These are phyloP conservation scores for Neoscelio sp. DNA, from an alignment of 2,888 invertebrate species.

Conservation along the genomic window DNA sequence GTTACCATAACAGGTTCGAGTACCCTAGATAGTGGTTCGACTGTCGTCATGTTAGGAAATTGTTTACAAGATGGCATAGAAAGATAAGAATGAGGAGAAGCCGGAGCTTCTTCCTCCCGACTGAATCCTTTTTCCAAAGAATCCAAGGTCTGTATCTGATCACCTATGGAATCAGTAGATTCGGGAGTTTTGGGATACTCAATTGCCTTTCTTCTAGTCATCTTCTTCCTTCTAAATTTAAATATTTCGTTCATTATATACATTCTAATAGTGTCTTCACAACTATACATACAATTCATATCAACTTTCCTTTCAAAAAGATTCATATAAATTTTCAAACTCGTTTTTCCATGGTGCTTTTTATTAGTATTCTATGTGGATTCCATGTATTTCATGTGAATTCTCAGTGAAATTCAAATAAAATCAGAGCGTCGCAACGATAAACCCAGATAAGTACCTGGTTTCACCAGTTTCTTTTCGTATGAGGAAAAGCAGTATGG, in stretches of 20 bases:
- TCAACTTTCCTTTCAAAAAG: too few relatives aligned
- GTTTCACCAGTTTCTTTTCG: too few relatives aligned
- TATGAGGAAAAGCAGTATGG: too few relatives aligned
- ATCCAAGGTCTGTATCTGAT: conserved; percentile 59
- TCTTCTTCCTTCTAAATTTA: conserved; percentile 70
- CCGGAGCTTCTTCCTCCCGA: conserved; percentile 74
- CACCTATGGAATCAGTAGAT: conserved; percentile 71
- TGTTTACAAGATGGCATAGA: conserved; percentile 94
- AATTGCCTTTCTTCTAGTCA: conserved; percentile 72
- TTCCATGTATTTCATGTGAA: too few relatives aligned
- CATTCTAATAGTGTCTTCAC: too few relatives aligned
- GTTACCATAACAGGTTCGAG: conserved; percentile 90
- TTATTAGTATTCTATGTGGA: too few relatives aligned
- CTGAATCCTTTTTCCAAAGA: conserved; percentile 74
- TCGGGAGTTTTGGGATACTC: conserved; percentile 74
- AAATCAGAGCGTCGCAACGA: too few relatives aligned
- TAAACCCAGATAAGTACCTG: too few relatives aligned
- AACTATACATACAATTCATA: not conserved
- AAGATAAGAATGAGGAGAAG: conserved; percentile 89
- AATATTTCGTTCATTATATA: not conserved
- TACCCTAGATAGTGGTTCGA: conserved; percentile 91
- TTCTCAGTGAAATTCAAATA: too few relatives aligned
- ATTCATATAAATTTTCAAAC: too few relatives aligned
- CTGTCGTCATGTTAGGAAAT: conserved; percentile 91
- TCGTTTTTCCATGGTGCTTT: too few relatives aligned